Evolutionary conservation across 1,140 invertebrate species (phyloP).

Genomic region (Leptoteleia sp.): DNA sequence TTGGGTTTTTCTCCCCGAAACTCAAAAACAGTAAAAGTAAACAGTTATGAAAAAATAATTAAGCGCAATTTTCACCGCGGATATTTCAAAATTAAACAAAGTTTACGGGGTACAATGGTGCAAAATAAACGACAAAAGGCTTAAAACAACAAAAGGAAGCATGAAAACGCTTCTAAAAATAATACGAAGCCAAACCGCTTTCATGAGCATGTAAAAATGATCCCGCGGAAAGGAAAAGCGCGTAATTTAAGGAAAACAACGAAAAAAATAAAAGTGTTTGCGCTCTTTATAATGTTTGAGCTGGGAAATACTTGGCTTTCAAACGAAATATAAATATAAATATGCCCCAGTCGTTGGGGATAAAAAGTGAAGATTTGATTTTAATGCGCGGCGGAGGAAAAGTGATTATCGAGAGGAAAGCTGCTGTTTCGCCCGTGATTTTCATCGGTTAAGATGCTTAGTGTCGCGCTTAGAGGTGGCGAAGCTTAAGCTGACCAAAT

Average conservation of each 20-base stretch:
- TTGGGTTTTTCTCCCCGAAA: conserved; percentile 1
- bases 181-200: conserved; percentile 8
- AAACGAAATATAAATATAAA: not conserved
- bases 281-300: not conserved
- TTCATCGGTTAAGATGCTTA: too few relatives aligned
- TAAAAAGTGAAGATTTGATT: conserved; percentile 6
- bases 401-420: too few relatives aligned
- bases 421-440: too few relatives aligned
- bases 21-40: conserved; percentile 15
- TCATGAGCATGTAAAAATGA: conserved; percentile 10
- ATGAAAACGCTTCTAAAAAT: conserved; percentile 29
- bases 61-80: conserved; percentile 14
- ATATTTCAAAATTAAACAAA: conserved; percentile 28
- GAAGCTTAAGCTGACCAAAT: too few relatives aligned
- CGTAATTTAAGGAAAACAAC: conserved; percentile 19
- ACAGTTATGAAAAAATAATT: conserved; percentile 32
- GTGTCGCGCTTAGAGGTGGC: too few relatives aligned
- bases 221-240: not conserved
- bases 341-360: not conserved
- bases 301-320: not conserved
- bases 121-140: conserved; percentile 24
- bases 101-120: conserved; percentile 31
- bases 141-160: conserved; percentile 10
- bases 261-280: not conserved
- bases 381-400: not conserved